phyloP scores from a whole-genome alignment of 2,888 invertebrate genomes.

The Ectemnius cavifrons region DNA sequence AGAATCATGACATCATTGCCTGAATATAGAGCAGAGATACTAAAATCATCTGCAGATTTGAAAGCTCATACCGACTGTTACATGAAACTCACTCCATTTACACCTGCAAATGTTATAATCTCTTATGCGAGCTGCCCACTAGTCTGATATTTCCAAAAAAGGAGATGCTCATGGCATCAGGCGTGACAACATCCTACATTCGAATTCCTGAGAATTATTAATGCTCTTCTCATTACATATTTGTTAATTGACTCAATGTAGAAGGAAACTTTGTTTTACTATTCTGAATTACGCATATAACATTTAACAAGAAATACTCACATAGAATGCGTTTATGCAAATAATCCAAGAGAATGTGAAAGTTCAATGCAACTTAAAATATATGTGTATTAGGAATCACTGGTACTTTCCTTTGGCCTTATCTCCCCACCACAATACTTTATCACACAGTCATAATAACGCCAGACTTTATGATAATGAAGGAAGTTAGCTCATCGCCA shows the following conservation, averaged over 20 bases:
- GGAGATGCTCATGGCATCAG: constrained; percentile 33
- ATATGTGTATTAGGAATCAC: too few relatives aligned
- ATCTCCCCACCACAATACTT: not conserved
- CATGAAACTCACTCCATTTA: constrained; percentile 48
- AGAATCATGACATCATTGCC: constrained; percentile 62
- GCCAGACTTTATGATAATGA: constrained; percentile 12
- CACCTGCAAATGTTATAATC: constrained; percentile 12
- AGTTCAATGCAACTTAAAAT: too few relatives aligned
- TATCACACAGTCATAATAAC: not conserved
- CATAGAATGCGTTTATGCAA: too few relatives aligned
- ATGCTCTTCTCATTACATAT: constrained; percentile 14
- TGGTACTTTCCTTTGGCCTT: not conserved
- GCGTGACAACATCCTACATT: constrained; percentile 45
- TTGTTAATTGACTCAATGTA: constrained; percentile 12
- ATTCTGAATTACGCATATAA: not conserved
- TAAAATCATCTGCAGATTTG: constrained; percentile 49
- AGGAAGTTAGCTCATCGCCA: not conserved
- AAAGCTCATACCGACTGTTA: constrained; percentile 25
- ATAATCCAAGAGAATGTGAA: too few relatives aligned
- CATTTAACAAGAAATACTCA: too few relatives aligned
- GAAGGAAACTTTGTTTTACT: constrained; percentile 11
- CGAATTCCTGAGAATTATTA: constrained; percentile 18
- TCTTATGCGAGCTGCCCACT: not conserved
- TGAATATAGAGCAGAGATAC: constrained; percentile 50
- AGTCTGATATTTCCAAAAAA: constrained; percentile 47